These are phyloP conservation scores for Coelinius sp. DNA, from an alignment of 2,888 invertebrate genomes.

Conservation along the genomic window DNA sequence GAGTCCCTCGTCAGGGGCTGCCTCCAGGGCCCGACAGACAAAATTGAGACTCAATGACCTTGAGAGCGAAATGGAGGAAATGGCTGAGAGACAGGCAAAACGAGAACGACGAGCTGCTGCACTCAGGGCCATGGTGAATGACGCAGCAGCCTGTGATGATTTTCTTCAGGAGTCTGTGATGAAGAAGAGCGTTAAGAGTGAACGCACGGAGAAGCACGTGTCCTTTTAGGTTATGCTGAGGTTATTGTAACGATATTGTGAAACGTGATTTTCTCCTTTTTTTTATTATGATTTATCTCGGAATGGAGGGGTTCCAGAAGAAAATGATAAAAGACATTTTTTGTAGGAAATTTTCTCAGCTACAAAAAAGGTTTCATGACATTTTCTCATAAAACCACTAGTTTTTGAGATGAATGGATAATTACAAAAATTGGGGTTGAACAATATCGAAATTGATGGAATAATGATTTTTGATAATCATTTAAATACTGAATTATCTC, in stretches of 20 bases:
- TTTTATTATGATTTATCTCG: no score
- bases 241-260: neutral
- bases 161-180: conserved; percentile 53
- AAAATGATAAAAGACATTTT: no score
- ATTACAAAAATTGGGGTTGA: no score
- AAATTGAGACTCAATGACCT: conserved; percentile 80
- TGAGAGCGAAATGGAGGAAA: conserved; percentile 82
- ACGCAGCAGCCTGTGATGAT: conserved; percentile 71
- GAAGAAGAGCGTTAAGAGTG: conserved; percentile 60
- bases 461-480: no score
- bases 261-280: neutral
- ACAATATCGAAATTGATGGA: no score
- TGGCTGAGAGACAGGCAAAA: conserved; percentile 78
- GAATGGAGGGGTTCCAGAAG: no score
- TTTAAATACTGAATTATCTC: no score
- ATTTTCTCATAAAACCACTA: no score
- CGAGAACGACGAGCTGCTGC: conserved; percentile 82
- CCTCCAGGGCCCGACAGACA: conserved; percentile 77
- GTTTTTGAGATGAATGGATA: no score
- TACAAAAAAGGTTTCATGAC: no score
- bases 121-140: conserved; percentile 79
- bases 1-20: conserved; percentile 73
- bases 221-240: conserved; percentile 64
- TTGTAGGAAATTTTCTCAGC: no score
- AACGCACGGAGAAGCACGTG: conserved; percentile 66